Base-by-base conservation (phyloP, 2,113 vertebrate species). In the Macrotus californicus region DNA sequence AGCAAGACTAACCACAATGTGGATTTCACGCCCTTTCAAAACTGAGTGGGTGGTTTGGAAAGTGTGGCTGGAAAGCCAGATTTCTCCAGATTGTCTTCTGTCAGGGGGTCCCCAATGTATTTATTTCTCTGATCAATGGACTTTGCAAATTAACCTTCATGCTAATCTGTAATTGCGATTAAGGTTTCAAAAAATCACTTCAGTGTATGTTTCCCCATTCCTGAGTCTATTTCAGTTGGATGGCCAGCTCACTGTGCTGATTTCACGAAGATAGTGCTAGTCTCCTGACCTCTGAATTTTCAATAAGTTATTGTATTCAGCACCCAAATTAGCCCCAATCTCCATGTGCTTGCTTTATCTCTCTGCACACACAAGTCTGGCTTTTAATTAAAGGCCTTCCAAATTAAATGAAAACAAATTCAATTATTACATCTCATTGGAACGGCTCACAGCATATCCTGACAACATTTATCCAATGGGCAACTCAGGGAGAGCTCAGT, bases 401-500 rank as follows among this genome's bases (percentile, higher is more conserved):
- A 98, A 98, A 98, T 98, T 98, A 99, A 98, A 98, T 98, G 98
- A 98, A 98, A 98, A 98, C 98, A 98, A 98, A 98, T 98, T 98
- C 98, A 98, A 98, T 98, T 99, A 98, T 98, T 98, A 98, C 98
- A 98, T 98, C 97, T 98, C 98, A 67, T 98, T 98, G 98, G 98
- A 98, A 97, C 94, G 88, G 98, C 98, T 98, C 97, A 95, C 91
- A 67, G 59, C 98, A 96, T 93, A 97, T 97, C 95, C 97, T 97
- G 97, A 97, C 97, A 97, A 36, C 93, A 70, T 97, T 98, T 97
- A 97, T 97, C 97, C 96, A 89, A 2, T 82, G 93, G 97, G 96
- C 95, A 96, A 97, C 94, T 97, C 89, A 87, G 96, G 96, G 97
- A 97, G 67, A 19, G 67, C 94, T 97, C 94, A 6, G 96, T 97